Conservation (phyloP, 2,888 invertebrate genomes). For the Morpho helenor region DNA sequence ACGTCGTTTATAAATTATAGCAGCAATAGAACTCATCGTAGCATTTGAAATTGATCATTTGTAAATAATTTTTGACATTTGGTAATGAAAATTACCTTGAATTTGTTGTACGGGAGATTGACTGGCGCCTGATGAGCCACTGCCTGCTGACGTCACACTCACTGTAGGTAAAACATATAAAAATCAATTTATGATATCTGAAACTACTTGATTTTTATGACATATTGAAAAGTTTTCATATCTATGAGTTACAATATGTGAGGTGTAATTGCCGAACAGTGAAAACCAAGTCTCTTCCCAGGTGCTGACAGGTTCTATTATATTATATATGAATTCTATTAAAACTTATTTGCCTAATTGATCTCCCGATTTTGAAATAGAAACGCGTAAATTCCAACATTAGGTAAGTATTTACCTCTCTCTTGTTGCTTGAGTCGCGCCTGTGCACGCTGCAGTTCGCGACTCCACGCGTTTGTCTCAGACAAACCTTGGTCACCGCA, state of each 20-base stretch:
- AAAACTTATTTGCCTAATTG: no score
- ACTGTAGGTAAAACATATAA: constrained; percentile 34
- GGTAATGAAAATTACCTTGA: constrained; percentile 38
- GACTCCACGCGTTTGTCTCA: constrained; percentile 91
- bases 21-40: no score
- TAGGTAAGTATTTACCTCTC: constrained; percentile 39
- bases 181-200: no score
- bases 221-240: not conserved
- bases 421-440: constrained; percentile 70
- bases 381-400: not conserved
- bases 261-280: no score
- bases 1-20: no score
- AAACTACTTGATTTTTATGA: no score
- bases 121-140: constrained; percentile 63
- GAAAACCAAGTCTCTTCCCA: no score
- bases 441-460: constrained; percentile 88
- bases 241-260: not conserved
- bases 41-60: no score
- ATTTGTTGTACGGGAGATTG: constrained; percentile 62
- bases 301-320: no score
- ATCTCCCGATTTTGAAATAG: no score
- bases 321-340: no score
- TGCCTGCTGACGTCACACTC: constrained; percentile 59
- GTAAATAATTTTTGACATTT: no score
- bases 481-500: constrained; percentile 94